phyloP scores from a whole-genome alignment of 1,140 invertebrate species.

The Neoseiulus cucumeris region DNA sequence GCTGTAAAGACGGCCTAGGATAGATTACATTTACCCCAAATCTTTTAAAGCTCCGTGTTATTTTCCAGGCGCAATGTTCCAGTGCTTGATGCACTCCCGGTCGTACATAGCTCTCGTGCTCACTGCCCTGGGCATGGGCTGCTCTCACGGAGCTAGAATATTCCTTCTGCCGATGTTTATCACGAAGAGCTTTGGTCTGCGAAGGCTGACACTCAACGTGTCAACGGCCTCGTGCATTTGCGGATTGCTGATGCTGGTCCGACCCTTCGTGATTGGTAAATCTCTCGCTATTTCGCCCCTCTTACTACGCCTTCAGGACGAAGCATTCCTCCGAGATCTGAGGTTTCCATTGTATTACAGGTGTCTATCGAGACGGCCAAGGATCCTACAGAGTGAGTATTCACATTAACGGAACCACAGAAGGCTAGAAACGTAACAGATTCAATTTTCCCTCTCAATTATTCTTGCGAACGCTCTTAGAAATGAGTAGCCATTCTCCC shows the following conservation, averaged over 20 bases:
- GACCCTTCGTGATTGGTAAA: background rate
- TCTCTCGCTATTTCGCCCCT: background rate
- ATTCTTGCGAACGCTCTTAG: too few relatives aligned
- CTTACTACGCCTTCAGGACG: too few relatives aligned
- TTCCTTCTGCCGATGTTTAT: conserved; percentile 8
- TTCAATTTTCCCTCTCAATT: too few relatives aligned
- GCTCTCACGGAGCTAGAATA: background rate
- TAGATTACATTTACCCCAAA: too few relatives aligned
- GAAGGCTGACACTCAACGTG: background rate
- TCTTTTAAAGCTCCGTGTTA: too few relatives aligned
- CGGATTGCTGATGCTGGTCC: background rate
- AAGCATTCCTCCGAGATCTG: too few relatives aligned
- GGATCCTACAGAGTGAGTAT: background rate
- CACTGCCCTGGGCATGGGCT: background rate
- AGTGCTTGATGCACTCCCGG: conserved; percentile 7
- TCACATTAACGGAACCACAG: too few relatives aligned
- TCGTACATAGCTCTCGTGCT: background rate
- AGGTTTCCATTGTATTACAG: background rate
- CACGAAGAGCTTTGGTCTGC: background rate
- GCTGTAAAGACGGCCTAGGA: too few relatives aligned
- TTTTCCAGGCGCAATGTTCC: conserved; percentile 3
- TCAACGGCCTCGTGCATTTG: conserved; percentile 4
- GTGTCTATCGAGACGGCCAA: background rate
- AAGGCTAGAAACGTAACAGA: too few relatives aligned
- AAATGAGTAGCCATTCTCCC: background rate